Evolutionary conservation across 2,888 invertebrate genomes (phyloP), one percentile per base, ranked within the genome.

Genomic region (Drosophila picticornis): DNA sequence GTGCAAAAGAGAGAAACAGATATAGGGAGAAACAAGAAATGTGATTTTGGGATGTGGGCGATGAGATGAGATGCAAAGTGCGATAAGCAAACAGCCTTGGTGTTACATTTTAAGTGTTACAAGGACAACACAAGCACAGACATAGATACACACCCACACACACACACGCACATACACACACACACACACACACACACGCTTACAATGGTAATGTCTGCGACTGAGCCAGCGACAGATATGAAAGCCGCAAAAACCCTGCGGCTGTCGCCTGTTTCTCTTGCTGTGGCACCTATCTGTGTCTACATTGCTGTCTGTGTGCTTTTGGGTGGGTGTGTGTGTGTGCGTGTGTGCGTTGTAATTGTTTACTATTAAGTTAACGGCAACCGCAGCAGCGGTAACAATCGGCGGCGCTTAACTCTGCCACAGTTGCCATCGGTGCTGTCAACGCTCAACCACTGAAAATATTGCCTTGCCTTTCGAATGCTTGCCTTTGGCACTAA

Each of bases 71-170:
- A 85, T 81, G 75, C 73, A 85, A 78, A 84, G 81, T 77, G 76
- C 75, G 88, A 87, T 79, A 84, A 76, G 77, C 83, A 88, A 88
- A 84, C 88, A 83, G 77, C 75, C 80, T 87, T 84, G 84, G 87
- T 88, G 87, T 89, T 89, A 88, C 84, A 84, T 87, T 87, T 86
- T 89, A 87, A 87, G 87, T 87, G 87, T 87, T 86, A 89, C 89
- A 88, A 87, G 89, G 87, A 89, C 84, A 88, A 88, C 89, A 40
- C 29, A 58, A 62, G 65, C 59, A 63, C 34, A 40, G 32, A 43
- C 46, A 52, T 10, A 25, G 27, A 61, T 4, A 32, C 22, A 51
- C 29, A 51, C 32, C 0, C 4, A 16, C 27, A 43, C 19, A 46
- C 6, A 43, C 3, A 48, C 58, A 55, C 34, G 19, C 34, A 11